These are phyloP conservation scores for Altica lythri DNA, from an alignment of 2,888 invertebrate species.

Conservation along the genomic window DNA sequence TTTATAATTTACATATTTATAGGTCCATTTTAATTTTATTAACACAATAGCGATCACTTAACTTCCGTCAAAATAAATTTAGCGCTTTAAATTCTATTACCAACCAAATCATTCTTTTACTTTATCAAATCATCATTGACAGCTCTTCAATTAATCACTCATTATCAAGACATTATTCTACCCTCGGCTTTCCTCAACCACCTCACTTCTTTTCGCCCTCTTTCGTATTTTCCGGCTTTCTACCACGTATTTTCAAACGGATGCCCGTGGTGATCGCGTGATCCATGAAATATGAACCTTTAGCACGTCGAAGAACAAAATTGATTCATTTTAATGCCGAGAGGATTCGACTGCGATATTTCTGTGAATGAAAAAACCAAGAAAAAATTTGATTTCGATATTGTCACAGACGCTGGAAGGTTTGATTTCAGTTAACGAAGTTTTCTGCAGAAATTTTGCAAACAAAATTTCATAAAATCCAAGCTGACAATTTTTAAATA, in stretches of 20 bases:
- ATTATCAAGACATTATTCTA: slow-evolving; percentile 41
- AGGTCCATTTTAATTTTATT: no score
- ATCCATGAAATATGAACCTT: slow-evolving; percentile 37
- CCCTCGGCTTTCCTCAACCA: slow-evolving; percentile 3
- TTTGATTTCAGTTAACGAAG: slow-evolving; percentile 7
- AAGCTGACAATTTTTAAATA: no score
- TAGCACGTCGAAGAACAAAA: slow-evolving; percentile 29
- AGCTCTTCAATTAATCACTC: slow-evolving; percentile 39
- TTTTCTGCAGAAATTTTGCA: neutral
- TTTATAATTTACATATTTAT: no score
- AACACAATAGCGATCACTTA: no score
- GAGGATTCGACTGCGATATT: slow-evolving; percentile 17
- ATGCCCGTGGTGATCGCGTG: slow-evolving; percentile 35
- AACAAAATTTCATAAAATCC: no score
- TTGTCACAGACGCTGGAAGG: slow-evolving; percentile 7
- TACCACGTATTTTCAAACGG: slow-evolving; percentile 28
- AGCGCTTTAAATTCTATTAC: neutral
- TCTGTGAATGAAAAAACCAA: slow-evolving; percentile 2
- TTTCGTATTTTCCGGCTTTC: slow-evolving; percentile 26
- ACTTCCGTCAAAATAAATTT: no score
- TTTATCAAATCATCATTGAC: slow-evolving; percentile 36
- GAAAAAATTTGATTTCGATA: slow-evolving; percentile 6
- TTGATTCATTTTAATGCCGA: slow-evolving; percentile 28
- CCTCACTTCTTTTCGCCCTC: neutral
- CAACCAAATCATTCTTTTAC: slow-evolving; percentile 13